Base-by-base conservation (phyloP, 2,113 vertebrate species). In the Thinocorus orbignyianus region DNA sequence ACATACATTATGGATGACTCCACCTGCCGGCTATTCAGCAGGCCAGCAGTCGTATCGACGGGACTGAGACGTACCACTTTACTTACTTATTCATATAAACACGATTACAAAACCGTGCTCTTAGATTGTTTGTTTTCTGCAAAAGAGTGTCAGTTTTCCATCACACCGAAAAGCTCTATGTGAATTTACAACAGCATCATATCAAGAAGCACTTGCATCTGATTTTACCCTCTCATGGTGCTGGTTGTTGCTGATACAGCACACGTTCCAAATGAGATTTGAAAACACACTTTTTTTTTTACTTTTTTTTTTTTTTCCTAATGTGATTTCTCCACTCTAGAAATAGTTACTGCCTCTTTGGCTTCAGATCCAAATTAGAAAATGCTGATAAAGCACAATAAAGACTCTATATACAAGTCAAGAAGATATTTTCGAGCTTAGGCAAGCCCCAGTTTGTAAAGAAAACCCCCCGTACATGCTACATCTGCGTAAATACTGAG, bases 21-120 rank as follows among this genome's bases (percentile, higher is more conserved):
- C 96, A 91, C 83, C 96, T 97, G 73, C 93, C 91, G 96, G 96
- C 61, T 94, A 3, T 26, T 72, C 80, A 8, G 55, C 10, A 52
- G 33, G 8, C 52, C 65, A 33, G 80, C 95, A n/a, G 52, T 35
- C 5, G 0, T 8, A 6, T 13, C 52, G 0, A 35, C 26, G 18
- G 31, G 23, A 11, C 52, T 8, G 41, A 58, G 58, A 24, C 55
- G 1, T 4, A 1, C 23, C 44, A 7, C 17, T 33, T 37, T 49
- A 7, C 17, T 33, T 37, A 18, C 12, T 33, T 37, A 18, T 10
- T 69, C 11, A 0, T 15, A 8, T 4, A n/a, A 61, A 48, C 17
- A 6, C 0, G 19, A 65, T 49, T 30, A 7, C 14, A 82, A 77
- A 80, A 41, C 17, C 4, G 0, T 60, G 49, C 57, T 62, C 81